Percentiles rank a stretch among this genome's conserved stretches.
Conservation (phyloP, 2,797 vertebrate species). For the Aplochiton taeniatus region DNA sequence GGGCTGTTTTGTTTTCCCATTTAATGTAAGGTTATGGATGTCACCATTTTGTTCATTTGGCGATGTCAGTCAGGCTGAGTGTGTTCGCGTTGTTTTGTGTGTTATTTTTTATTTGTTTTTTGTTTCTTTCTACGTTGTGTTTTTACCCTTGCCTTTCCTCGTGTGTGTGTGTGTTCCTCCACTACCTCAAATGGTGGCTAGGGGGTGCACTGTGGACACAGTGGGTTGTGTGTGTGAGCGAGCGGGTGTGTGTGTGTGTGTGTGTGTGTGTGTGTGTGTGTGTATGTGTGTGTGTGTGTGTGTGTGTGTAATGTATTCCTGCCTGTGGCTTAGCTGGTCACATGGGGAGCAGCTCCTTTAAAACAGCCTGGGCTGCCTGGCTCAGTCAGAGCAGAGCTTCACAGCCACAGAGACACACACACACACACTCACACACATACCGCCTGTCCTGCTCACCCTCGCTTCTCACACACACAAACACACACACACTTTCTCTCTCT, state of each 20-base stretch:
- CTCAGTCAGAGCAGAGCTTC: slow-evolving; percentile 72
- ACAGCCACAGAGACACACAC: slow-evolving; percentile 51
- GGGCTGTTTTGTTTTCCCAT: no score
- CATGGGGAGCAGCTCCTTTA: slow-evolving; percentile 84
- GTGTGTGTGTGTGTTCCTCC: slow-evolving; percentile 13
- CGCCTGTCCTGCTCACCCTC: background rate
- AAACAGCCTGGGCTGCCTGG: slow-evolving; percentile 65
- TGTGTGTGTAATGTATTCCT: slow-evolving; percentile 76
- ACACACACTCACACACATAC: slow-evolving; percentile 10
- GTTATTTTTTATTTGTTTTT: no score
- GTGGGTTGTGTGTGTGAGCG: slow-evolving; percentile 5
- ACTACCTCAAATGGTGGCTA: slow-evolving; percentile 56
- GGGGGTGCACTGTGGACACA: slow-evolving; percentile 58
- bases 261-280: slow-evolving; percentile 54
- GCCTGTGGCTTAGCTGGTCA: slow-evolving; percentile 83
- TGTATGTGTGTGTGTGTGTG: slow-evolving; percentile 32
- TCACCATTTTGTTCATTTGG: no score
- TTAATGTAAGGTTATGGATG: no score
- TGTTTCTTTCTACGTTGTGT: background rate
- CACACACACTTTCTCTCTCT: background rate
- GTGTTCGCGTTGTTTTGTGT: background rate
- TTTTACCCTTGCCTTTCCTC: background rate
- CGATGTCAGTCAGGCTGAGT: background rate
- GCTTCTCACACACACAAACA: background rate
- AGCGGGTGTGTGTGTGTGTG: slow-evolving; percentile 15